Conservation (phyloP, 2,113 vertebrate genomes). For the Gadus chalcogrammus region DNA sequence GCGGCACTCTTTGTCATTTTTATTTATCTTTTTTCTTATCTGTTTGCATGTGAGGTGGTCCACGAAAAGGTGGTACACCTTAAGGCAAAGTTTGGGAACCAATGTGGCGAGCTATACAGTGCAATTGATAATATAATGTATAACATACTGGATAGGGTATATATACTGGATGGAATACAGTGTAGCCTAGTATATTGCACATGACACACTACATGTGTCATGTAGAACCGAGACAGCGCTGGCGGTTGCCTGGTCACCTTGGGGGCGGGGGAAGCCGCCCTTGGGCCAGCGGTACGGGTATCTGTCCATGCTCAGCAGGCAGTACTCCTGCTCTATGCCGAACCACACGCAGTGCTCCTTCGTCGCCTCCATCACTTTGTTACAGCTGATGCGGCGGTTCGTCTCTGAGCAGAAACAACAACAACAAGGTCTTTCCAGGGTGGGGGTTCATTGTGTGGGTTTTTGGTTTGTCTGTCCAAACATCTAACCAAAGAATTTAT, state of each 20-base stretch:
- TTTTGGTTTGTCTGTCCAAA: not conserved
- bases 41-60: too few relatives aligned
- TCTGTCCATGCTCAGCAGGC: slow-evolving; percentile 51
- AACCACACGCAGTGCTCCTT: slow-evolving; percentile 65
- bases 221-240: too few relatives aligned
- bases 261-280: slow-evolving; percentile 56
- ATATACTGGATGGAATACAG: too few relatives aligned
- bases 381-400: slow-evolving; percentile 66
- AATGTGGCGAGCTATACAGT: too few relatives aligned
- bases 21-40: too few relatives aligned
- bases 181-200: too few relatives aligned
- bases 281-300: slow-evolving; percentile 69
- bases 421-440: not conserved
- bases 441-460: not conserved
- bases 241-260: slow-evolving; percentile 41
- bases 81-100: too few relatives aligned
- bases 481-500: not conserved
- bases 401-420: slow-evolving; percentile 56
- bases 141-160: too few relatives aligned
- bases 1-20: too few relatives aligned
- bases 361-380: slow-evolving; percentile 63
- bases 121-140: too few relatives aligned
- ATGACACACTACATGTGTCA: too few relatives aligned
- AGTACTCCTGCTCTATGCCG: slow-evolving; percentile 74
- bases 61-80: too few relatives aligned